Evolutionary conservation across 2,888 invertebrate species (phyloP).

Genomic region (Drosophila anceps): DNA sequence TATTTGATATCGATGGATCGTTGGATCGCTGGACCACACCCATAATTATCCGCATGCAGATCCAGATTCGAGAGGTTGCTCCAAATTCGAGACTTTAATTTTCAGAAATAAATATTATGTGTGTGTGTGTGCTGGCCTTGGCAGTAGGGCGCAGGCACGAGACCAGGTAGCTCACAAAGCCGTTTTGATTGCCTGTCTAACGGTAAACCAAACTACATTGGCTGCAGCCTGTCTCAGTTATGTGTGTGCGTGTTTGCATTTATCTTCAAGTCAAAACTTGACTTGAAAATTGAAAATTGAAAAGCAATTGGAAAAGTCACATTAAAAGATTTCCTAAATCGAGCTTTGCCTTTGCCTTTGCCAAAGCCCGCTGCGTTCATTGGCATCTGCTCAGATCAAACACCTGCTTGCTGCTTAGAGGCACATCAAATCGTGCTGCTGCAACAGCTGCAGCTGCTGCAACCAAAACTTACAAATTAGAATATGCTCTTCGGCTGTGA

Average conservation of each 20-base stretch:
- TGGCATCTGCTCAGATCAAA: slow-evolving; percentile 2
- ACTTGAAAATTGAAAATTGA: slow-evolving; percentile 5
- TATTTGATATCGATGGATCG: slow-evolving; percentile 44
- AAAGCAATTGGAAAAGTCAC: slow-evolving; percentile 13
- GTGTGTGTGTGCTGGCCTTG: slow-evolving; percentile 66
- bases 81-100: slow-evolving; percentile 57
- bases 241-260: slow-evolving; percentile 2
- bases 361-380: slow-evolving; percentile 3
- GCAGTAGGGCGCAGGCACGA: slow-evolving; percentile 57
- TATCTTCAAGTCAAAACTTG: background rate
- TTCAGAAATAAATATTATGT: slow-evolving; percentile 64
- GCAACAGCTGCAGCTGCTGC: slow-evolving; percentile 32
- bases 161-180: slow-evolving; percentile 23
- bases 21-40: slow-evolving; percentile 15
- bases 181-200: slow-evolving; percentile 75
- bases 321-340: slow-evolving; percentile 6
- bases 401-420: slow-evolving; percentile 64
- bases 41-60: slow-evolving; percentile 72
- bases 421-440: slow-evolving; percentile 19
- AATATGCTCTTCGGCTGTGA: background rate
- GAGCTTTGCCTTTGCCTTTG: background rate
- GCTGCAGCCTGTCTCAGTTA: background rate
- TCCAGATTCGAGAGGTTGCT: slow-evolving; percentile 29
- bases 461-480: background rate
- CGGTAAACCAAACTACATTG: slow-evolving; percentile 61